These are phyloP conservation scores for Clarias batrachus DNA, from an alignment of 2,113 vertebrate species.

Conservation along the genomic window DNA sequence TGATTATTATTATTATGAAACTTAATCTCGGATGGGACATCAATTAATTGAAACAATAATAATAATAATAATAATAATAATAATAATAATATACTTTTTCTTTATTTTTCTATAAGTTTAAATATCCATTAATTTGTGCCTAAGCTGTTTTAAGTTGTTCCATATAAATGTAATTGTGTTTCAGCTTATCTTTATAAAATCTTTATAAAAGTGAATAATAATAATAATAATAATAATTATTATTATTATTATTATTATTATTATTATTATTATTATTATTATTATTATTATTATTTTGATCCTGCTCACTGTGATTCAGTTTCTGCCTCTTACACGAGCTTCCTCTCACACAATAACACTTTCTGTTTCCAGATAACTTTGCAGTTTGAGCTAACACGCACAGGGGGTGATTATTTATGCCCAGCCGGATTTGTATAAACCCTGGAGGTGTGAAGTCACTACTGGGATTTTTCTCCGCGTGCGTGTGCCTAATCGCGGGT, in stretches of 20 bases:
- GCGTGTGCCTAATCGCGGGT: background rate
- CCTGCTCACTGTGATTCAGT: background rate
- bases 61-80: background rate
- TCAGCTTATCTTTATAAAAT: no score
- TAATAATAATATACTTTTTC: background rate
- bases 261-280: background rate
- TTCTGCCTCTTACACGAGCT: background rate
- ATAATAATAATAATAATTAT: background rate
- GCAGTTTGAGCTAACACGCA: background rate
- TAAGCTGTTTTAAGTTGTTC: no score
- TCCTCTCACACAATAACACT: background rate
- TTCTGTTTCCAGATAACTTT: background rate
- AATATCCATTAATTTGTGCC: no score
- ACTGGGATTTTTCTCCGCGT: background rate
- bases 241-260: background rate
- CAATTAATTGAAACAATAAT: background rate
- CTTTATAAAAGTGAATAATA: no score
- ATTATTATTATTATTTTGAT: background rate
- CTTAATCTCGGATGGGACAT: background rate
- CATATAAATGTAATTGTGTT: no score
- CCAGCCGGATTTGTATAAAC: background rate
- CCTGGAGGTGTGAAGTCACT: background rate
- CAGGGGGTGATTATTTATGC: background rate
- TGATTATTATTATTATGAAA: no score
- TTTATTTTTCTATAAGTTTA: no score